Conservation (phyloP, 2,797 vertebrate species). For the Scarus forsteni region DNA sequence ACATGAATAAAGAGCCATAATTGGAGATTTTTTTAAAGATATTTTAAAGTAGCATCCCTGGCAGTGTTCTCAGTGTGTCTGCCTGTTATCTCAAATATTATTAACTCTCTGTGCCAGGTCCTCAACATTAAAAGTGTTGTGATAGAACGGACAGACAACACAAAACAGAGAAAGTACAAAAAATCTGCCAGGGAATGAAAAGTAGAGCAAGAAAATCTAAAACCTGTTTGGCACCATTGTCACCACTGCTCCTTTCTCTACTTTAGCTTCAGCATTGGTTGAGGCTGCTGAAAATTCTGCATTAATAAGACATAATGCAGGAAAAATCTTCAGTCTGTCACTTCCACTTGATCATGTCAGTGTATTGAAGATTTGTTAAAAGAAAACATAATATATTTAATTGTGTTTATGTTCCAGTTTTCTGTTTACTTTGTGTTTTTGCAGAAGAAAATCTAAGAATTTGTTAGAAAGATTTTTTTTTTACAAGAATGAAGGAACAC, state of each 20-base stretch:
- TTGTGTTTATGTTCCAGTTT: neutral
- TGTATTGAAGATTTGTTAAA: neutral
- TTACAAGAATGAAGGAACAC: too few species aligned
- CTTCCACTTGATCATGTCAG: conserved; percentile 17
- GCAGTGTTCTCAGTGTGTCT: conserved; percentile 18
- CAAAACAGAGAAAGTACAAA: neutral
- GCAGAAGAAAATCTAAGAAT: neutral
- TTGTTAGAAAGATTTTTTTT: too few species aligned
- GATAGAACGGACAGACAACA: conserved; percentile 3
- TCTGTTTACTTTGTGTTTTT: neutral
- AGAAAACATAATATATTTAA: neutral
- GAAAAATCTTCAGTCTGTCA: conserved; percentile 24
- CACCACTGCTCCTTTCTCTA: conserved; percentile 42
- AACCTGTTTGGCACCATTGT: conserved; percentile 4
- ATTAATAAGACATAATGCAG: conserved; percentile 75
- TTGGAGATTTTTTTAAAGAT: conserved; percentile 8
- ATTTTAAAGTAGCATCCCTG: conserved; percentile 27
- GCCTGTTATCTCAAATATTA: conserved; percentile 12
- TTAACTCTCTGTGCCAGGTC: conserved; percentile 25
- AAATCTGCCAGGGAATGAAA: neutral
- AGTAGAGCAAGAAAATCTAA: conserved; percentile 2
- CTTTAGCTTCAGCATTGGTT: conserved; percentile 24
- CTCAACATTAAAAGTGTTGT: neutral
- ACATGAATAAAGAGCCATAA: neutral
- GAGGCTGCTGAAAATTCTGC: conserved; percentile 54